Conservation (phyloP, 2,797 vertebrate species). For the Peromyscus nudipes region DNA sequence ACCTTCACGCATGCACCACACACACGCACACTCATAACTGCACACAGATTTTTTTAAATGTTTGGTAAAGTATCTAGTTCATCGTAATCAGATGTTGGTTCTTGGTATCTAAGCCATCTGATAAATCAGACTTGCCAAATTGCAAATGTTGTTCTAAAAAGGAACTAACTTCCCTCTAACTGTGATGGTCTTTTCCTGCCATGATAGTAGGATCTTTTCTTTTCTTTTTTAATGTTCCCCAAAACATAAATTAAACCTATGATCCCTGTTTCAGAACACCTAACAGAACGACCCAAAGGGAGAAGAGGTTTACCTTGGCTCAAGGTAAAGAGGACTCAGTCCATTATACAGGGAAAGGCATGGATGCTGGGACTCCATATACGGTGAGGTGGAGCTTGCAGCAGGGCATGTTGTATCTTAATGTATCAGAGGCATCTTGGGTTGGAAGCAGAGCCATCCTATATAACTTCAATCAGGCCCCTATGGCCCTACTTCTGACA, state of each 20-base stretch:
- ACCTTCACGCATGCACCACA: background rate
- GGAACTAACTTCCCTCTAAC: background rate
- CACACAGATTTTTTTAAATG: background rate
- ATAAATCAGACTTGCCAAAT: background rate
- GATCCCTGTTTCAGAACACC: background rate
- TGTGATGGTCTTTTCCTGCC: background rate
- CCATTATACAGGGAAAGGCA: background rate
- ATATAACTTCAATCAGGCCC: background rate
- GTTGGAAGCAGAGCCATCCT: background rate
- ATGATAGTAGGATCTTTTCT: background rate
- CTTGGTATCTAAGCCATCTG: background rate
- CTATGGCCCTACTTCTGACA: background rate
- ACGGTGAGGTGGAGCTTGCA: background rate
- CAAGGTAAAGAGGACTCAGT: background rate
- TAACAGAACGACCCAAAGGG: background rate
- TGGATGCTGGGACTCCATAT: background rate
- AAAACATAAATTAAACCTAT: background rate
- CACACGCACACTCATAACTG: background rate
- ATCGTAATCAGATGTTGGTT: background rate
- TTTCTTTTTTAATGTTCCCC: background rate
- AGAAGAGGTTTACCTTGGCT: background rate
- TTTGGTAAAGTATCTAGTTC: background rate
- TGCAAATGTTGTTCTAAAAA: slow-evolving; percentile 9
- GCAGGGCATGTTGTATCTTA: background rate
- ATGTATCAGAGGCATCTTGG: background rate